These are phyloP conservation scores for Callaeas wilsoni DNA, from an alignment of 2,113 vertebrate species.

Conservation along the genomic window DNA sequence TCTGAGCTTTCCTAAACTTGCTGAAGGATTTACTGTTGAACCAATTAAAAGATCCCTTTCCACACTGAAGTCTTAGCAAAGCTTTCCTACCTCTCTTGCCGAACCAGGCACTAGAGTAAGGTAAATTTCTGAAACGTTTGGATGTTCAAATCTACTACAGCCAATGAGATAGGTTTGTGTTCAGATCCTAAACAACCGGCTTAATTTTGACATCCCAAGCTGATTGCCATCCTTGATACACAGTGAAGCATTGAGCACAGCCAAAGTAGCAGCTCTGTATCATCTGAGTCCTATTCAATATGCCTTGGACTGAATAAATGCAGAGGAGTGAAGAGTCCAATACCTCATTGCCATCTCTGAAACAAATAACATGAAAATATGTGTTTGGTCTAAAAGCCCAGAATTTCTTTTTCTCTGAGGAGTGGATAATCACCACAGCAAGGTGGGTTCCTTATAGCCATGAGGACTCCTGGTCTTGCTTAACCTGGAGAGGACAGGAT, in stretches of 20 bases:
- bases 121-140: background rate
- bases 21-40: background rate
- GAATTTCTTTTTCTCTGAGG: background rate
- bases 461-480: background rate
- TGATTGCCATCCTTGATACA: background rate
- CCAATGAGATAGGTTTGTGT: background rate
- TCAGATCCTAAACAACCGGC: background rate
- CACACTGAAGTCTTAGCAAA: background rate
- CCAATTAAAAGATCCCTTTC: background rate
- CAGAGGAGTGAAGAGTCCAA: background rate
- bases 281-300: background rate
- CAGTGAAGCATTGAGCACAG: background rate
- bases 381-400: background rate
- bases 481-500: background rate
- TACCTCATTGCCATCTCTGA: background rate
- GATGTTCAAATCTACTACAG: background rate
- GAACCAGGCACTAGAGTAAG: background rate
- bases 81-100: background rate
- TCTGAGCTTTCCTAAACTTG: background rate
- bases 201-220: background rate
- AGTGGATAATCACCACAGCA: background rate
- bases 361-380: background rate
- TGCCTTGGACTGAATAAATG: background rate
- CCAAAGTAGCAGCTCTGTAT: background rate
- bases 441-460: background rate